Percentiles rank a stretch among this genome's conserved stretches.
Evolutionary conservation across 35 echinoderm and acorn worm genomes (phyloP).

Genomic region (Hemicentrotus pulcherrimus): DNA sequence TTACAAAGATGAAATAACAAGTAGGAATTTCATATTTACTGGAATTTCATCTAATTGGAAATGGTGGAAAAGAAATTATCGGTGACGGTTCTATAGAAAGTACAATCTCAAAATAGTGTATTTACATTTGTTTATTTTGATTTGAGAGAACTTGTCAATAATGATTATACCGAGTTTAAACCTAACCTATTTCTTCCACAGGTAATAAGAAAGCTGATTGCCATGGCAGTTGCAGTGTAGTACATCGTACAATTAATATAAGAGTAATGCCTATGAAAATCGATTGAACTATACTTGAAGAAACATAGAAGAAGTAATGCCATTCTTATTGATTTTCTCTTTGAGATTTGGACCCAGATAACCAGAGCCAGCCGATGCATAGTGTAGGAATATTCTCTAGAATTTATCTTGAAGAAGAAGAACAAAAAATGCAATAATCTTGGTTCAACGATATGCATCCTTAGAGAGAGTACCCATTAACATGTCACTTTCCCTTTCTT

Average conservation of each 20-base stretch:
- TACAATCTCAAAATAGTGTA: background rate
- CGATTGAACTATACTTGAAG: too few species aligned
- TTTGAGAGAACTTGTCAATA: background rate
- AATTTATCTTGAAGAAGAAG: background rate
- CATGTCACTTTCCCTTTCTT: background rate
- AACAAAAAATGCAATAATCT: background rate
- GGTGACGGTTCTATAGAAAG: too few species aligned
- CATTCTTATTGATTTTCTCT: slow-evolving; percentile 4
- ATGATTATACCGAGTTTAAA: background rate
- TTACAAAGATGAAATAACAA: background rate
- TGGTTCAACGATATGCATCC: background rate
- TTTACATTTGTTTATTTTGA: background rate
- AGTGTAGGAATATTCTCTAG: background rate
- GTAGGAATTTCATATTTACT: background rate
- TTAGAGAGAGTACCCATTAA: background rate
- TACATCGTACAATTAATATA: background rate
- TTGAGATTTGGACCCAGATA: background rate
- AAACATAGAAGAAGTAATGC: background rate
- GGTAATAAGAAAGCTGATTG: background rate
- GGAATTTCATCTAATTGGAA: background rate
- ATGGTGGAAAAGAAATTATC: background rate
- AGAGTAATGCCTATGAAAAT: background rate
- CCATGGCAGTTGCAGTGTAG: background rate
- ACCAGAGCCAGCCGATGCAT: background rate
- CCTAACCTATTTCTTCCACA: background rate